phyloP scores from a whole-genome alignment of 1,140 invertebrate species.

The Triops cancriformis region DNA sequence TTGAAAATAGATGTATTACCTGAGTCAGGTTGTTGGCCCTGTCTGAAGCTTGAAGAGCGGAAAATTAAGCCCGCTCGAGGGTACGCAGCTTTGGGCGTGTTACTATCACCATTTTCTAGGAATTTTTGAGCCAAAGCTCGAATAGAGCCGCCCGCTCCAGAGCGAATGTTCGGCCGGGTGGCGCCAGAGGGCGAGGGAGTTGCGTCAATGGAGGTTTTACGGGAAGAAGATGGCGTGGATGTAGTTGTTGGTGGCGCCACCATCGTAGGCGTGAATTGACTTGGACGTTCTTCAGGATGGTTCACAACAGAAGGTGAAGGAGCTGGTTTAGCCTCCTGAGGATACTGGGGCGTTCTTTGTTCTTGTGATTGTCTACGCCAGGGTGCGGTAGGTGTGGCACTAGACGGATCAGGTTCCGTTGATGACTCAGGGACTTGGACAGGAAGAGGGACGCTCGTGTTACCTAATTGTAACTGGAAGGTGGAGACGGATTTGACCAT shows the following conservation, averaged over 20 bases:
- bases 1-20: neutral
- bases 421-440: neutral
- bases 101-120: slow-evolving; percentile 47
- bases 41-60: slow-evolving; percentile 50
- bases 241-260: neutral
- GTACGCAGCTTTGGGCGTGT: slow-evolving; percentile 39
- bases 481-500: slow-evolving; percentile 21
- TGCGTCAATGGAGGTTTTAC: neutral
- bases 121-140: slow-evolving; percentile 63
- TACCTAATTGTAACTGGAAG: slow-evolving; percentile 21
- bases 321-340: neutral
- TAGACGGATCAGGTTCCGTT: neutral
- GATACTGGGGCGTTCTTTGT: neutral
- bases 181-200: neutral
- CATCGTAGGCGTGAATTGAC: neutral
- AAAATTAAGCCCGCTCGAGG: slow-evolving; percentile 58
- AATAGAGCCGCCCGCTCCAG: slow-evolving; percentile 48
- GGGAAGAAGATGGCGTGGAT: neutral
- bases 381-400: neutral
- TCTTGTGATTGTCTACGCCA: neutral
- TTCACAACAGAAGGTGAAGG: neutral
- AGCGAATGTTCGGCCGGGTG: neutral
- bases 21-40: slow-evolving; percentile 30
- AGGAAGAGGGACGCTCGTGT: neutral
- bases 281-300: neutral